These are phyloP conservation scores for Tokudaia muenninki DNA, from an alignment of 2,797 vertebrate species.

Conservation along the genomic window DNA sequence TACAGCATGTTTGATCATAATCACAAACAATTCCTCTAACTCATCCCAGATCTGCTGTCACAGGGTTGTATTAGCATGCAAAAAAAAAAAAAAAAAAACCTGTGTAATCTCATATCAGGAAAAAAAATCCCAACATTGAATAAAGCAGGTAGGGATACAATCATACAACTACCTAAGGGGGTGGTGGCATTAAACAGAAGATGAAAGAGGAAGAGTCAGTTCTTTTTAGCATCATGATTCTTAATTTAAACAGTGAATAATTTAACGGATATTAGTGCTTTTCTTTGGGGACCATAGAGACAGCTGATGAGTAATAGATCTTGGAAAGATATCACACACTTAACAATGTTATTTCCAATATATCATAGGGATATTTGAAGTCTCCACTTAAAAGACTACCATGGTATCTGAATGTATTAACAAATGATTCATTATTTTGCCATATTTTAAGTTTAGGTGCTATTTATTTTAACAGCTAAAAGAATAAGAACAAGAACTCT, in stretches of 20 bases:
- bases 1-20: background rate
- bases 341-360: background rate
- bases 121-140: background rate
- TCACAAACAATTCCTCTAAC: background rate
- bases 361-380: too few species aligned
- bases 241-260: background rate
- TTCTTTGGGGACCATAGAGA: background rate
- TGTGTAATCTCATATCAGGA: background rate
- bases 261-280: background rate
- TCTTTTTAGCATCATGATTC: background rate
- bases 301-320: background rate
- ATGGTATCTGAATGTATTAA: too few species aligned
- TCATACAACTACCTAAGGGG: background rate
- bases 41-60: background rate
- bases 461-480: too few species aligned
- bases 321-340: background rate
- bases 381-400: too few species aligned
- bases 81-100: background rate
- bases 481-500: too few species aligned
- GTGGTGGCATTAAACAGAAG: background rate
- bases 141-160: background rate
- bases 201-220: background rate
- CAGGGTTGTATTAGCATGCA: background rate
- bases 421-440: too few species aligned
- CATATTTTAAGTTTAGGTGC: too few species aligned